These are phyloP conservation scores for Tragelaphus strepsiceros DNA, from an alignment of 2,113 vertebrate species.

Conservation along the genomic window DNA sequence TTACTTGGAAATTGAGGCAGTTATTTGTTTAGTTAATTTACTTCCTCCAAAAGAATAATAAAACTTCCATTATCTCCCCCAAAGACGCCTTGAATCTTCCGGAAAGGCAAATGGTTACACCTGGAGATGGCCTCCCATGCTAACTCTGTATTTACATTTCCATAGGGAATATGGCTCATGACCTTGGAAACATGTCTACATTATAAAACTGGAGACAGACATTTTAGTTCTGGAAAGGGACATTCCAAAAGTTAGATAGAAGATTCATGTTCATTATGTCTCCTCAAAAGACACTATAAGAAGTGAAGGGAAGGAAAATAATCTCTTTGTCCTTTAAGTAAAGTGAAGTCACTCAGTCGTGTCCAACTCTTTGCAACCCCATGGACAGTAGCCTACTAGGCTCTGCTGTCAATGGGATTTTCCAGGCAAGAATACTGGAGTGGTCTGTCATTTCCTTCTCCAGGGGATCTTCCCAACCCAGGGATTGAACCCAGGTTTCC, in stretches of 20 bases:
- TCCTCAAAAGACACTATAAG: background rate
- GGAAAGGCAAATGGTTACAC: background rate
- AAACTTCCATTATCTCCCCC: background rate
- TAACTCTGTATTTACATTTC: conserved; percentile 6
- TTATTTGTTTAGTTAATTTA: conserved; percentile 30
- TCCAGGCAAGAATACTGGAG: too few relatives aligned
- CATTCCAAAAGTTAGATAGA: conserved; percentile 11
- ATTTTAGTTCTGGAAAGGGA: background rate
- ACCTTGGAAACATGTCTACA: background rate
- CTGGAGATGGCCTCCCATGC: background rate
- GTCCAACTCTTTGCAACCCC: too few relatives aligned
- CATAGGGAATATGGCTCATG: background rate
- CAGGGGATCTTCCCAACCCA: too few relatives aligned
- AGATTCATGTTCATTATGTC: background rate
- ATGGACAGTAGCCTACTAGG: too few relatives aligned
- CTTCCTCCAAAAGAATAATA: background rate
- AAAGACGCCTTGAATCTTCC: background rate
- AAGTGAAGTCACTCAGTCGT: too few relatives aligned
- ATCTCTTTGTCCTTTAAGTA: background rate
- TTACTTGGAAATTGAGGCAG: background rate
- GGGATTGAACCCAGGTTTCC: too few relatives aligned
- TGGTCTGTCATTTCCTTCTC: too few relatives aligned
- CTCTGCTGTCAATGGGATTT: too few relatives aligned
- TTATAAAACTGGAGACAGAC: background rate
- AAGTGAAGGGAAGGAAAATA: background rate